Percentiles rank a stretch among this genome's conserved stretches.
Conservation (phyloP, 1,140 invertebrate species). For the Charaxes varanes region DNA sequence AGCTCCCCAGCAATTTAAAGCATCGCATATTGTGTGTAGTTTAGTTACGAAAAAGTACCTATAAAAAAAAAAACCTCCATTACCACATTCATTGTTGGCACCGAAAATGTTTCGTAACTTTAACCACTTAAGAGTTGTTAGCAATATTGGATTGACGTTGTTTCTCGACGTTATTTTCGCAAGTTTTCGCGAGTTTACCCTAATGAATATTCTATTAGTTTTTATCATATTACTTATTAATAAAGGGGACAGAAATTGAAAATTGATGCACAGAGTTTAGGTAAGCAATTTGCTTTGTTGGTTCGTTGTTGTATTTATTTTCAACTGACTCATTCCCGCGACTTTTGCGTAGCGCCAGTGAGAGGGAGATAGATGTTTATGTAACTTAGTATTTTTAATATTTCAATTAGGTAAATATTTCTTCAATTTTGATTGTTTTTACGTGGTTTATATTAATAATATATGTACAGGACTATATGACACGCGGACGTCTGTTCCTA, state of each 20-base stretch:
- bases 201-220: constrained; percentile 48
- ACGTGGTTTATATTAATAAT: too few relatives aligned
- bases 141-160: constrained; percentile 52
- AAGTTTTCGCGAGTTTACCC: constrained; percentile 44
- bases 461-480: too few relatives aligned
- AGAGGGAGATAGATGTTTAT: too few relatives aligned
- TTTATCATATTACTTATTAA: constrained; percentile 46
- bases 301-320: too few relatives aligned
- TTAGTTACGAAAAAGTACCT: not conserved
- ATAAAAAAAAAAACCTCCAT: constrained; percentile 12
- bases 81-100: constrained; percentile 33
- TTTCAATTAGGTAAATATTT: too few relatives aligned
- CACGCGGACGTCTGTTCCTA: too few relatives aligned
- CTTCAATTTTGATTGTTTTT: too few relatives aligned
- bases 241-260: constrained; percentile 33
- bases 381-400: too few relatives aligned
- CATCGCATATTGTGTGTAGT: not conserved
- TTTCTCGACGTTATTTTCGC: constrained; percentile 44
- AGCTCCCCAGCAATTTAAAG: constrained; percentile 3
- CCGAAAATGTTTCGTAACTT: constrained; percentile 49
- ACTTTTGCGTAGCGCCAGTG: too few relatives aligned
- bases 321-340: too few relatives aligned
- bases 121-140: constrained; percentile 55
- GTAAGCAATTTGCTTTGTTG: too few relatives aligned
- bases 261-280: constrained; percentile 25